A percentile compares a stretch with the other conserved stretches of the same genome.
phyloP scores from a whole-genome alignment of 2,888 invertebrate species.

The Drosophila buzzatii region DNA sequence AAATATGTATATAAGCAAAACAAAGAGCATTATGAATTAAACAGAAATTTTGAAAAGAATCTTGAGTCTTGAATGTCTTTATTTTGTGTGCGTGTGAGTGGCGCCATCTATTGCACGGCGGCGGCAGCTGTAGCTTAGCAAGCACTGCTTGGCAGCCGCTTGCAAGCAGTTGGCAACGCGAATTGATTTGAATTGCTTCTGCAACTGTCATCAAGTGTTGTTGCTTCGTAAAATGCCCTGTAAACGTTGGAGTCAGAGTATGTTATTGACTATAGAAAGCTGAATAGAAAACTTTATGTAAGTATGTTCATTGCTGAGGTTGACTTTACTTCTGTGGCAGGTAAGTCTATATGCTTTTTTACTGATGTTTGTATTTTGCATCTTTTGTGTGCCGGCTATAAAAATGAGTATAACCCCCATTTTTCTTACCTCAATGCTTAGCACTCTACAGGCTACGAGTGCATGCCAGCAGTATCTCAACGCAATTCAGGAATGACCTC shows the following conservation, averaged over 20 bases:
- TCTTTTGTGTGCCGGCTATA: too few species aligned
- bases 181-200: neutral
- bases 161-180: constrained; percentile 25
- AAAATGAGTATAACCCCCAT: too few species aligned
- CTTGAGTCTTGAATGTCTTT: neutral
- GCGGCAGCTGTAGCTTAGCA: neutral
- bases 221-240: neutral
- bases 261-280: neutral
- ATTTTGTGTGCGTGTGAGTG: neutral
- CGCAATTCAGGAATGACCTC: too few species aligned
- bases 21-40: constrained; percentile 72
- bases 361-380: too few species aligned
- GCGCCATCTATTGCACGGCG: constrained; percentile 34
- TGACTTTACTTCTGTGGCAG: neutral
- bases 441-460: too few species aligned
- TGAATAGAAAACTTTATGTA: neutral
- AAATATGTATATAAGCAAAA: constrained; percentile 66
- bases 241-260: too few species aligned
- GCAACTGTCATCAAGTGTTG: neutral
- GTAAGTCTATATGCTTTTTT: neutral
- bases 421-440: too few species aligned
- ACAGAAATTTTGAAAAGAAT: constrained; percentile 70
- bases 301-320: neutral
- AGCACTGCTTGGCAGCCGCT: neutral
- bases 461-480: too few species aligned